Conservation (phyloP, 2,888 invertebrate species). For the Heteromyza rotundicornis region DNA sequence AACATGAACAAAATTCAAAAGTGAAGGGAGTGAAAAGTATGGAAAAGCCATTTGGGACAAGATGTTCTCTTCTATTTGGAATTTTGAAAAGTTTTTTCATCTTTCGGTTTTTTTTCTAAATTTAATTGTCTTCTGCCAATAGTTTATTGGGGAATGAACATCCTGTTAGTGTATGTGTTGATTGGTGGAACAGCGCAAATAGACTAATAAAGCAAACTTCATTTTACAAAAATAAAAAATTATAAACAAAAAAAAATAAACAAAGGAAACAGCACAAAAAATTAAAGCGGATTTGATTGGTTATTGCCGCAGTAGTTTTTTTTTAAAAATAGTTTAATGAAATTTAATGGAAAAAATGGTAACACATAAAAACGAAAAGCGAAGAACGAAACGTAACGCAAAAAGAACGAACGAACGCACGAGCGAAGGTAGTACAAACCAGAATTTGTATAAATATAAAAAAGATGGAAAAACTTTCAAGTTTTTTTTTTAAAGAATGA, state of each 20-base stretch:
- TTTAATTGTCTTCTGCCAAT: no score
- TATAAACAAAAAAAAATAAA: neutral
- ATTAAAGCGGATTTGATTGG: slow-evolving; percentile 8
- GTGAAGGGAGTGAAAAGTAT: no score
- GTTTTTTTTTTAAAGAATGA: neutral
- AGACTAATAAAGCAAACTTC: no score
- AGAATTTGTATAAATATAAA: neutral
- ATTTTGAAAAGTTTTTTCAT: no score
- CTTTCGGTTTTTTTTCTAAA: no score
- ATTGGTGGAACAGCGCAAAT: no score
- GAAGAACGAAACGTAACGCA: slow-evolving; percentile 23
- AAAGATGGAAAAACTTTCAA: neutral
- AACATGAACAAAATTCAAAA: no score
- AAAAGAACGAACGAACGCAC: slow-evolving; percentile 25
- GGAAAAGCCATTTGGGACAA: no score
- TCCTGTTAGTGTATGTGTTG: no score
- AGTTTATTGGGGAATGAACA: no score
- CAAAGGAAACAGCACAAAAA: neutral
- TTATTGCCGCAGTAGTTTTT: slow-evolving; percentile 5
- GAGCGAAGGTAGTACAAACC: slow-evolving; percentile 21
- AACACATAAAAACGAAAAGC: slow-evolving; percentile 22
- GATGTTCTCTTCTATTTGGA: no score
- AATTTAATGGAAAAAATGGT: slow-evolving; percentile 13
- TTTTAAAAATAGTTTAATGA: slow-evolving; percentile 1
- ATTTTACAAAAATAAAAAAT: no score